These are phyloP conservation scores for Hypomecis atomaria DNA, from an alignment of 2,888 invertebrate genomes.

Conservation along the genomic window DNA sequence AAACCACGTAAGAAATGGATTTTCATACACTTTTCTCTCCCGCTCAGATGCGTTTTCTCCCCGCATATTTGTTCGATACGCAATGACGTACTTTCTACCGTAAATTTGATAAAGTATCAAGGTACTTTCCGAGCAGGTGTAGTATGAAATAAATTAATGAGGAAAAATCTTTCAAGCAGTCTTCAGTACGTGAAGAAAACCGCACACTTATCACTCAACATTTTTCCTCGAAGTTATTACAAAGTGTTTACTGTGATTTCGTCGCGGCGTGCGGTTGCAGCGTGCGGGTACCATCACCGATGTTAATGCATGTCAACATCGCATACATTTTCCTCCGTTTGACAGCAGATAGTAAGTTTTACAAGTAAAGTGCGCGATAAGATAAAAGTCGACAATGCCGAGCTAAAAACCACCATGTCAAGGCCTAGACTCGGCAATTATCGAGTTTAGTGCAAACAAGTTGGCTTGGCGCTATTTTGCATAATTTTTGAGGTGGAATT, in stretches of 20 bases:
- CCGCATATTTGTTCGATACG: too few species aligned
- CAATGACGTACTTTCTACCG: too few species aligned
- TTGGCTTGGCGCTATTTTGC: conserved; percentile 8
- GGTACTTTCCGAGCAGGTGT: too few species aligned
- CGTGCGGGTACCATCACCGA: conserved; percentile 12
- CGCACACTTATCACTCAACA: too few species aligned
- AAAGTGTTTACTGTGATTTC: not conserved
- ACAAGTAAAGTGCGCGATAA: conserved; percentile 29
- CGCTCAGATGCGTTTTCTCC: too few species aligned
- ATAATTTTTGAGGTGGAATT: not conserved
- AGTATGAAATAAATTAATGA: too few species aligned
- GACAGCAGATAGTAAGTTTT: conserved; percentile 17
- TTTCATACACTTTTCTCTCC: too few species aligned
- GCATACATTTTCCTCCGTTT: conserved; percentile 15
- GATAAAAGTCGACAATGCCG: conserved; percentile 35
- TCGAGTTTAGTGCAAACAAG: conserved; percentile 16
- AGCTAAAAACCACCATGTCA: conserved; percentile 37
- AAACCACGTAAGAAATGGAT: too few species aligned
- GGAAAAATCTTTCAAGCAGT: too few species aligned
- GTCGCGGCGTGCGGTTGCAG: not conserved
- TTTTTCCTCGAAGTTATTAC: too few species aligned
- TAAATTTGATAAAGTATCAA: too few species aligned
- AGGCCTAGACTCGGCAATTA: conserved; percentile 25
- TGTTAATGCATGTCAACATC: conserved; percentile 4
- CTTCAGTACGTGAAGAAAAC: too few species aligned